Conservation (phyloP, 2,797 vertebrate genomes). For the Euthynnus affinis region DNA sequence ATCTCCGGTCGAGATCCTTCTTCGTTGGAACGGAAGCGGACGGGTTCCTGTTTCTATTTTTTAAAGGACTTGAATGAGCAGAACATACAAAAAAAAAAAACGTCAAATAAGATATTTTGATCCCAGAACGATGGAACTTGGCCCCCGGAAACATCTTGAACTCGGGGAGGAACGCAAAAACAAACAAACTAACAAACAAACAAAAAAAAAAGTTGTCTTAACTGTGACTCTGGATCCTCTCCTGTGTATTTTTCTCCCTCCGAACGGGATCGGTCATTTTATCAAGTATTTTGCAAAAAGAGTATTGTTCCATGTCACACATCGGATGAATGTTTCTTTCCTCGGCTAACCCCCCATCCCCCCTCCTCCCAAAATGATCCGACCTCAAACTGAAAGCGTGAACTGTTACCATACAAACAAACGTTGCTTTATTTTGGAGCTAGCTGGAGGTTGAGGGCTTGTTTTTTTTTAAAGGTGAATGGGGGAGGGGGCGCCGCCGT, state of each 20-base stretch:
- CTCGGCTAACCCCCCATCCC: conserved; percentile 53
- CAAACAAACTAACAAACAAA: no score
- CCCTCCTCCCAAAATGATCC: conserved; percentile 68
- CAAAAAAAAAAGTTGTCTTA: conserved; percentile 10
- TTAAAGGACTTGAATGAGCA: conserved; percentile 17
- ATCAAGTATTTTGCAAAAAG: conserved; percentile 68
- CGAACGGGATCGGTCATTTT: conserved; percentile 52
- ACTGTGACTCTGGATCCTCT: conserved; percentile 63
- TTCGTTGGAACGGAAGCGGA: conserved; percentile 34
- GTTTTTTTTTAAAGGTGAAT: conserved; percentile 47
- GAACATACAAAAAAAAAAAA: neutral
- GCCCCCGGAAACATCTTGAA: conserved; percentile 32
- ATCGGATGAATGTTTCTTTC: conserved; percentile 66
- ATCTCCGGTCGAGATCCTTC: conserved; percentile 3
- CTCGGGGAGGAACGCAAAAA: conserved; percentile 12
- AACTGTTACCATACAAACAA: conserved; percentile 59
- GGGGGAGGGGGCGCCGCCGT: conserved; percentile 37
- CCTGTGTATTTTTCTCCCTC: conserved; percentile 53
- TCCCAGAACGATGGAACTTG: conserved; percentile 33
- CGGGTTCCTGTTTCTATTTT: conserved; percentile 19
- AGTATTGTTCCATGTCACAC: conserved; percentile 65
- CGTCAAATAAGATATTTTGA: conserved; percentile 12
- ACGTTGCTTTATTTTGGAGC: conserved; percentile 56
- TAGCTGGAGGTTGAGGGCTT: conserved; percentile 61
- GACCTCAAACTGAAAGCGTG: conserved; percentile 59